Conservation (phyloP, 2,113 vertebrate genomes). For the Ammospiza nelsoni region DNA sequence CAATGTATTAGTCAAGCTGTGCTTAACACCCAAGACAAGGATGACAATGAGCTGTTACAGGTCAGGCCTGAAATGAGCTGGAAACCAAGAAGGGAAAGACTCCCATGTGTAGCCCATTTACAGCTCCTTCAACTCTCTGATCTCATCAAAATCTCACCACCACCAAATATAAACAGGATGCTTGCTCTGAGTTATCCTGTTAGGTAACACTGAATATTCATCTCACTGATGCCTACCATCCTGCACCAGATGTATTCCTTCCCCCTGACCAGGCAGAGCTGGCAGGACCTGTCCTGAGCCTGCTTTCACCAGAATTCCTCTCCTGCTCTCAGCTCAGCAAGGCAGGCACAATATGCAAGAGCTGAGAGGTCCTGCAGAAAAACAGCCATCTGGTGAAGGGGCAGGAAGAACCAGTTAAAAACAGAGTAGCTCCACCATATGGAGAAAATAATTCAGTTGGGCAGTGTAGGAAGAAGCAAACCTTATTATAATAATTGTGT, state of each 20-base stretch:
- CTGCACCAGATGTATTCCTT: not conserved
- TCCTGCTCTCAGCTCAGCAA: not conserved
- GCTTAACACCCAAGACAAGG: not conserved
- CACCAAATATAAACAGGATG: not conserved
- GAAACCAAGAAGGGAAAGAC: not conserved
- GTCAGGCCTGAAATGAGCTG: not conserved
- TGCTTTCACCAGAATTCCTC: not conserved
- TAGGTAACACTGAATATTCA: not conserved
- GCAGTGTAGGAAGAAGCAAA: constrained; percentile 66
- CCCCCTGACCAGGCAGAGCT: not conserved
- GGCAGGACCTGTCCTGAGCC: not conserved
- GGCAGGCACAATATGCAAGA: not conserved
- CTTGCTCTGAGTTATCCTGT: not conserved
- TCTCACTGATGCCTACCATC: not conserved
- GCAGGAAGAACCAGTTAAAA: constrained; percentile 54
- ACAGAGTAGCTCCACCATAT: constrained; percentile 64
- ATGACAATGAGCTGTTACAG: not conserved
- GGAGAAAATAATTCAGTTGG: constrained; percentile 61
- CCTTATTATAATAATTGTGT: constrained; percentile 61
- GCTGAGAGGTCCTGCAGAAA: constrained; percentile 25
- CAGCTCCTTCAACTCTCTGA: not conserved
- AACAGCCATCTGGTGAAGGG: constrained; percentile 64
- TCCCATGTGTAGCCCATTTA: not conserved
- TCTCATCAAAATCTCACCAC: not conserved
- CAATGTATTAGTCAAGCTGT: not conserved